Evolutionary conservation across 2,797 vertebrate genomes (phyloP).

Genomic region (Linurgus olivaceus): DNA sequence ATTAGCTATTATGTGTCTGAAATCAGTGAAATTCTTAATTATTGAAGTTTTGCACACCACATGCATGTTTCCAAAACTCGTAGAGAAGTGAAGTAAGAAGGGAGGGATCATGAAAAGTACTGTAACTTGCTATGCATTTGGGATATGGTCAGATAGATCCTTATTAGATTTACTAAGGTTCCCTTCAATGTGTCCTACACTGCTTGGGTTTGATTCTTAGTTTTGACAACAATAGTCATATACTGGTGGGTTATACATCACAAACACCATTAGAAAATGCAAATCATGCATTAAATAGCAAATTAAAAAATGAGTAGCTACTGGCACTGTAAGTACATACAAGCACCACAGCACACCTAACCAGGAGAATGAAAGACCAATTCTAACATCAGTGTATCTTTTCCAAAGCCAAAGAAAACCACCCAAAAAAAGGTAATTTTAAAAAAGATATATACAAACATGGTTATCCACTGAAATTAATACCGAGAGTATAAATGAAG

Average conservation of each 20-base stretch:
- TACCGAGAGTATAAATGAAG: neutral
- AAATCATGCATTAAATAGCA: neutral
- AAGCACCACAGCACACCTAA: neutral
- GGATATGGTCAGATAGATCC: neutral
- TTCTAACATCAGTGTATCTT: neutral
- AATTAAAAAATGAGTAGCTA: neutral
- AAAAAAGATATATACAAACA: neutral
- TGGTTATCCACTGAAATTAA: neutral
- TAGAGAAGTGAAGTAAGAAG: neutral
- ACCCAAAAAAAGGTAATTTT: neutral
- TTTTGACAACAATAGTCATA: neutral
- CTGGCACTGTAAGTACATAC: neutral
- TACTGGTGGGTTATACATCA: neutral
- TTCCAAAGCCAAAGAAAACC: neutral
- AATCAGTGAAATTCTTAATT: neutral
- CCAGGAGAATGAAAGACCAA: neutral
- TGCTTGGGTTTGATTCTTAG: neutral
- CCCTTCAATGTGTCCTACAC: neutral
- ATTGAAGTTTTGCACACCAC: neutral
- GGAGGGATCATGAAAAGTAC: neutral
- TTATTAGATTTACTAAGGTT: neutral
- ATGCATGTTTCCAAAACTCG: neutral
- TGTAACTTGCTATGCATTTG: neutral
- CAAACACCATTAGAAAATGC: neutral
- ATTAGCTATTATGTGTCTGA: accelerated